Base-by-base conservation (phyloP, 1,140 invertebrate species). In the Trichomalopsis sarcophagae region DNA sequence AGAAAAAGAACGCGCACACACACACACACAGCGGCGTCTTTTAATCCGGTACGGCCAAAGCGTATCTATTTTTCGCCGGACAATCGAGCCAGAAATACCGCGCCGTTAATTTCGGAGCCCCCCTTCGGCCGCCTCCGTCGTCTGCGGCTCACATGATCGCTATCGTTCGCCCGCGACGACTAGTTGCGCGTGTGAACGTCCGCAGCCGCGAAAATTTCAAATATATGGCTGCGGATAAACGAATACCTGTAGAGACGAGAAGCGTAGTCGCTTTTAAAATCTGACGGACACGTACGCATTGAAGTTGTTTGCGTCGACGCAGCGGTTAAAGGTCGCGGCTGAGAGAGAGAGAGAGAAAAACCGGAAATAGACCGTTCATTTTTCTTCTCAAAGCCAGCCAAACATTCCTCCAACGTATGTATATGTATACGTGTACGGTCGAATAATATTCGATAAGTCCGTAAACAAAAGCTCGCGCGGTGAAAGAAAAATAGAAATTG, bases 51-150 rank as follows among this genome's bases (percentile, higher is more conserved):
- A 33, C 68, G 55, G 86, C 88, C 88, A 90, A 90, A 90, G 81
- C 30, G 75, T 10, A 88, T 92, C 91, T 93, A 92, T 92, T 92
- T 92, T 92, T 92, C 89, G 91, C 89, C 91, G 89, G 90, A 93
- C 91, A 93, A 93, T 92, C 91, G 90, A 87, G 91, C 90, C 91
- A 92, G 88, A 91, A 93, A 92, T 92, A 93, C 87, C 89, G 76
- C 85, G 87, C 90, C 78, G 79, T 85, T 85, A 75, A 85, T 85
- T 85, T 81, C 13, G 66, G 14, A 88, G 86, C 89, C 88, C 89
- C 88, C 88, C 40, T 88, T 14, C 7, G 62, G 30, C 23, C 27
- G 68, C 17, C 66, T n/a, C 27, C 66, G 5, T 36, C 33, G 33
- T 36, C 5, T 0, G 33, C 33, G 33, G 13, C 36, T 33, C 78